These are phyloP conservation scores for Apogon hyalosoma DNA, from an alignment of 2,797 vertebrate genomes.

Conservation along the genomic window DNA sequence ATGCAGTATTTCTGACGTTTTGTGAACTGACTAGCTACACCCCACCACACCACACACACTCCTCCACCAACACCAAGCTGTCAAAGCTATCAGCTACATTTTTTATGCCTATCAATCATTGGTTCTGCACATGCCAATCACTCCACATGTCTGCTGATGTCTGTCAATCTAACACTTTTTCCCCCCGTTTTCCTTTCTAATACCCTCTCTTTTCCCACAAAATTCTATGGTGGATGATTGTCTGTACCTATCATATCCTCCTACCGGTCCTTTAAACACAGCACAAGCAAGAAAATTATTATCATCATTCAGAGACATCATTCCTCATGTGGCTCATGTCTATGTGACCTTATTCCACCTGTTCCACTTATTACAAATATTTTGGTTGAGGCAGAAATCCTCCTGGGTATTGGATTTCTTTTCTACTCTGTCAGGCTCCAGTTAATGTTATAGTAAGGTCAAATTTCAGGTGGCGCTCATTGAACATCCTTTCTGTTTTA, in stretches of 20 bases:
- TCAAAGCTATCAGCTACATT: constrained; percentile 71
- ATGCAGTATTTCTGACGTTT: constrained; percentile 53
- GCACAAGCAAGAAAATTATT: constrained; percentile 22
- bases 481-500: too few species aligned
- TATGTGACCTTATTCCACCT: too few species aligned
- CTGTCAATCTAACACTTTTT: constrained; percentile 55
- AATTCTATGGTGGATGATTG: constrained; percentile 34
- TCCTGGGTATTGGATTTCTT: too few species aligned
- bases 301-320: too few species aligned
- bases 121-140: constrained; percentile 63
- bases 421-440: too few species aligned
- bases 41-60: constrained; percentile 18
- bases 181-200: constrained; percentile 3
- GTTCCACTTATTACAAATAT: too few species aligned
- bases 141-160: constrained; percentile 49
- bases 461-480: too few species aligned
- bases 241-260: constrained; percentile 34
- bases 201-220: constrained; percentile 23
- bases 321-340: too few species aligned
- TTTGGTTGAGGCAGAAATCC: too few species aligned
- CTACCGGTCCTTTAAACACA: constrained; percentile 26
- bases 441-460: too few species aligned
- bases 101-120: constrained; percentile 72
- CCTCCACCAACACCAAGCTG: constrained; percentile 54
- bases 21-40: constrained; percentile 47